Conservation (phyloP, 23 tunicate species). For the Halocynthia roretzi region DNA sequence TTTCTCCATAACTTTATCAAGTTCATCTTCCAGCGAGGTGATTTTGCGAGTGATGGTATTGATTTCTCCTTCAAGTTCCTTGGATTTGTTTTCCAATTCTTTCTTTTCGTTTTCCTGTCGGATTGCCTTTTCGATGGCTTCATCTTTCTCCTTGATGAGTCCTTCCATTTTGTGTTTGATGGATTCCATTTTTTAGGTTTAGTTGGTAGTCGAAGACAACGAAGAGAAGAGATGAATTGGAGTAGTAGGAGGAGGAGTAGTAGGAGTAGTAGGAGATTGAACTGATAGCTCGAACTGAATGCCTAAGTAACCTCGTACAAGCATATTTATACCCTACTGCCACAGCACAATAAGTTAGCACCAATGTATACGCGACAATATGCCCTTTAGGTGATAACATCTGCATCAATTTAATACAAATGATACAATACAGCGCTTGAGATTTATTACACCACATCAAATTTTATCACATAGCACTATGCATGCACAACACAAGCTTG, state of each 20-base stretch:
- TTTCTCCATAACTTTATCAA: slow-evolving; percentile 80
- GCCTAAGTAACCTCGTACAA: too few relatives aligned
- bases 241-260: not conserved
- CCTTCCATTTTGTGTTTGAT: slow-evolving; percentile 99
- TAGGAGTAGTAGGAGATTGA: too few relatives aligned
- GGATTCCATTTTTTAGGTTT: slow-evolving; percentile 73
- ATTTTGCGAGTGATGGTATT: slow-evolving; percentile 57
- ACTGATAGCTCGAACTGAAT: too few relatives aligned
- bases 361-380: too few relatives aligned
- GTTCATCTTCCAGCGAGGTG: slow-evolving; percentile 68
- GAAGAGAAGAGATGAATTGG: not conserved
- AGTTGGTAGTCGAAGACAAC: not conserved
- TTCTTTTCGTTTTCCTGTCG: slow-evolving; percentile 74
- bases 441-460: too few relatives aligned
- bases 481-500: too few relatives aligned
- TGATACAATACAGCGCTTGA: too few relatives aligned
- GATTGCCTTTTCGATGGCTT: slow-evolving; percentile 87
- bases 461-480: too few relatives aligned
- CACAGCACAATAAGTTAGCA: too few relatives aligned
- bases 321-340: too few relatives aligned
- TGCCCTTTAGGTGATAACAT: too few relatives aligned
- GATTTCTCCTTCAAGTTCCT: slow-evolving; percentile 75
- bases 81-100: slow-evolving; percentile 56
- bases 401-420: too few relatives aligned
- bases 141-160: slow-evolving; percentile 87